Base-by-base conservation (phyloP, 2,888 invertebrate species). In the Yponomeuta malinellus region DNA sequence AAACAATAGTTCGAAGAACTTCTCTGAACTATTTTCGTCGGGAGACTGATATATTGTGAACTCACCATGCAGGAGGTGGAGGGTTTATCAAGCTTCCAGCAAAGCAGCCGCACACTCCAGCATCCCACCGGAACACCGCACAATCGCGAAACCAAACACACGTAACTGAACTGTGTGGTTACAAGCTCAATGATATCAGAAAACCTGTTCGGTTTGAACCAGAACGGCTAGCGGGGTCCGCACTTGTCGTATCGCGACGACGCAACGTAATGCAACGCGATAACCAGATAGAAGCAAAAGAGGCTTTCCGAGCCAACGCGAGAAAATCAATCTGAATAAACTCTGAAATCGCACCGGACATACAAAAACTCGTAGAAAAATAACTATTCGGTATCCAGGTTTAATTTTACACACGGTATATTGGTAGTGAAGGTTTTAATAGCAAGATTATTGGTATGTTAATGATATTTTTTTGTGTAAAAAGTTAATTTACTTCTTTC, bases 171-270 rank as follows among this genome's bases (percentile, higher is more conserved):
- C 52, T 59, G 6, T 59, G 15, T 59, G 15, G 52, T 59, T 59
- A 15, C 52, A 87, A 86, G 86, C 83, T 78, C 83, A 88, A 88
- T 87, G 87, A 88, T 85, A 81, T 81, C 78, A 78, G 74, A 79
- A 83, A 90, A 90, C 90, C 86, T 81, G 89, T 90, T 88, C 81
- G 12, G 52, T 59, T 59, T 59, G 66, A 31, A 66, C 48, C 68
- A 48, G 48, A 48, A 68, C 68, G 8, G 48, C 29, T 48, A 59
- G 52, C 15, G 68, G 31, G n/a, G 68, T 48, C 9, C 69, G 63
- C 69, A 69, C 63, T 69, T 69, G 69, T 37, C 37, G 33, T 12
- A 2, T 31, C 37, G 31, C 31, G 9, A 69, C 63, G 15, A 59
- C 63, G 10, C 12, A 15, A 67, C 31, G 4, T 29, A 69, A 59